Base-by-base conservation (phyloP, 1,140 invertebrate species). In the Mesaphorura yosii region DNA sequence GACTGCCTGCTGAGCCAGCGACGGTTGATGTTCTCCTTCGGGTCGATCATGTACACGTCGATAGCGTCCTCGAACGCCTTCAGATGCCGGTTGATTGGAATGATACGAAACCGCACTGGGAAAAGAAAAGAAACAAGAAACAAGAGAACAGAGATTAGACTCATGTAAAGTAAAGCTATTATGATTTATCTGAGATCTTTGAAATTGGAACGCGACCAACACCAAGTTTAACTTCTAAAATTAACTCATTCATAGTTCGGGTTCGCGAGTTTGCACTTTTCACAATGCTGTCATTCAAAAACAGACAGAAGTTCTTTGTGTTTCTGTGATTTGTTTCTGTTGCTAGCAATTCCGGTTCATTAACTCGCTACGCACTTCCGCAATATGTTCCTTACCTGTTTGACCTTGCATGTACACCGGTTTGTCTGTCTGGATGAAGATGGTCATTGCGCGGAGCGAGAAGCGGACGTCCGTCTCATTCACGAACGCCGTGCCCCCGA, bases 351-450 rank as follows among this genome's bases (percentile, higher is more conserved):
- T n/a, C n/a, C n/a, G n/a, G n/a, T n/a, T n/a, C n/a, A n/a, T n/a
- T n/a, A n/a, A n/a, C n/a, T n/a, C n/a, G n/a, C n/a, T n/a, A n/a
- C n/a, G n/a, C n/a, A n/a, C n/a, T n/a, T n/a, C n/a, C n/a, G n/a
- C n/a, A n/a, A n/a, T n/a, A n/a, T n/a, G n/a, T n/a, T n/a, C 10
- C 65, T 65, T 69, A 85, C 83, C 81, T 31, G 78, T 87, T 68
- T 95, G 85, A 2, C 87, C 82, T 69, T 94, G 91, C 78, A 84
- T 94, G 65, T 96, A 97, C 0, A 94, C 78, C 0, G 91, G 90
- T 67, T 94, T 94, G 66, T 97, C 89, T 49, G 88, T 82, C 70
- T 95, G 91, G 60, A 97, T 84, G 62, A 96, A 90, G 57, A 96
- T 88, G 0, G 91, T 90, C 84, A 92, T 89, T 6, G 88, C 89